A percentile compares a stretch with the other conserved stretches of the same genome.
phyloP scores from a whole-genome alignment of 1,140 invertebrate genomes.

The Pogonomyrmex californicus region DNA sequence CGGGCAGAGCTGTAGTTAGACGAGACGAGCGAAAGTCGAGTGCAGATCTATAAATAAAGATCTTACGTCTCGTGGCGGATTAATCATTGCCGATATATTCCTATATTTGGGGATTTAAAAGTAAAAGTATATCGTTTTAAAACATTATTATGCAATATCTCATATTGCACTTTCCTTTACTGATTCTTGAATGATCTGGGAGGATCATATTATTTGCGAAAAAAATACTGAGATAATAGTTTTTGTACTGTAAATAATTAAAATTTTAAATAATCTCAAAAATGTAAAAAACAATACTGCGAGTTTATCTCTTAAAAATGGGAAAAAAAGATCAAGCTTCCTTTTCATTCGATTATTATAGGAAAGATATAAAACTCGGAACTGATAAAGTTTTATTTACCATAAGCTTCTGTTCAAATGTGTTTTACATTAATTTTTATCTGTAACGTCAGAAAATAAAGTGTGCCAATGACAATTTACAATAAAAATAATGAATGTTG shows the following conservation, averaged over 20 bases:
- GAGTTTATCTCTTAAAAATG: background rate
- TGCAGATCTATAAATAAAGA: background rate
- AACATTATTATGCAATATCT: background rate
- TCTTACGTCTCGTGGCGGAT: background rate
- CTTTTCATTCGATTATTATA: background rate
- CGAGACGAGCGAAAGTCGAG: background rate
- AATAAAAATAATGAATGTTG: conserved; percentile 26
- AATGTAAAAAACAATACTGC: background rate
- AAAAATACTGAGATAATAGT: too few relatives aligned
- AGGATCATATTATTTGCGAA: background rate
- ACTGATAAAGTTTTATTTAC: background rate
- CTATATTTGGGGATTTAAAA: background rate
- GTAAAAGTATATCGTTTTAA: conserved; percentile 5
- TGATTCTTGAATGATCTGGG: background rate
- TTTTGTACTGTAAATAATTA: background rate
- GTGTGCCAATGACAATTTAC: background rate
- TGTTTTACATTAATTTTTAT: conserved; percentile 20
- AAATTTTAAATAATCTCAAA: background rate
- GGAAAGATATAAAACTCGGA: background rate
- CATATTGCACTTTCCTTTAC: background rate
- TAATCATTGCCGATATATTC: background rate
- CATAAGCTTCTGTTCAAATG: background rate
- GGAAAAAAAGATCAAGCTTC: background rate
- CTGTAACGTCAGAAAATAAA: conserved; percentile 7
- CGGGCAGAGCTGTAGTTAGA: background rate